These are phyloP conservation scores for Brenthis hecate DNA, from an alignment of 2,888 invertebrate species.

Conservation along the genomic window DNA sequence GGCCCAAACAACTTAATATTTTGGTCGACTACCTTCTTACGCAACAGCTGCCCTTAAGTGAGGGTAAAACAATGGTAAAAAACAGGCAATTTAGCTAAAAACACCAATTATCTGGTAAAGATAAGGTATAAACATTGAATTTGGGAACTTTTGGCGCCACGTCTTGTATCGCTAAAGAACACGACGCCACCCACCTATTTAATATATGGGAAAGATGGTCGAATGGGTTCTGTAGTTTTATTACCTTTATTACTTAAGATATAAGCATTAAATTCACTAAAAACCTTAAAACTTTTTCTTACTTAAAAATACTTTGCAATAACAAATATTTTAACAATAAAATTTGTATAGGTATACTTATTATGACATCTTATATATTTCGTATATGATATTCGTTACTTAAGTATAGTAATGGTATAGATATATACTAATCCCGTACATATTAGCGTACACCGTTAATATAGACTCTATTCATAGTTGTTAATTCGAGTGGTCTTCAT, in stretches of 20 bases:
- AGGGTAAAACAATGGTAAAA: constrained; percentile 23
- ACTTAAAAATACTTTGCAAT: too few species aligned
- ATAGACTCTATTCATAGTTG: too few species aligned
- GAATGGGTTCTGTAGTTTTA: constrained; percentile 32
- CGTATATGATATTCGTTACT: too few species aligned
- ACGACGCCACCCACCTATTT: constrained; percentile 44
- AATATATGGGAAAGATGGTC: constrained; percentile 41
- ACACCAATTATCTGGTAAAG: constrained; percentile 65
- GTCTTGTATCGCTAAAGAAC: constrained; percentile 49
- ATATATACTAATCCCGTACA: too few species aligned
- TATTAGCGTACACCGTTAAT: too few species aligned
- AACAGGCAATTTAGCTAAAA: constrained; percentile 56
- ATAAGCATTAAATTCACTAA: background rate
- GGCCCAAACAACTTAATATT: constrained; percentile 3
- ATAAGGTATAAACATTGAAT: constrained; percentile 55
- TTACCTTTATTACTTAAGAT: background rate
- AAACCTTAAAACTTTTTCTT: background rate
- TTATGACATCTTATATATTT: too few species aligned
- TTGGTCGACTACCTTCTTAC: constrained; percentile 59
- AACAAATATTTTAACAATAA: too few species aligned
- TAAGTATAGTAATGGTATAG: too few species aligned
- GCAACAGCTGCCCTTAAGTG: constrained; percentile 42
- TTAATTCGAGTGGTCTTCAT: background rate
- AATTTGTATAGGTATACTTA: too few species aligned
- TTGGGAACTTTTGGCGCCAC: constrained; percentile 55